Conservation (phyloP, 2,113 vertebrate species). For the Argyrosomus japonicus region DNA sequence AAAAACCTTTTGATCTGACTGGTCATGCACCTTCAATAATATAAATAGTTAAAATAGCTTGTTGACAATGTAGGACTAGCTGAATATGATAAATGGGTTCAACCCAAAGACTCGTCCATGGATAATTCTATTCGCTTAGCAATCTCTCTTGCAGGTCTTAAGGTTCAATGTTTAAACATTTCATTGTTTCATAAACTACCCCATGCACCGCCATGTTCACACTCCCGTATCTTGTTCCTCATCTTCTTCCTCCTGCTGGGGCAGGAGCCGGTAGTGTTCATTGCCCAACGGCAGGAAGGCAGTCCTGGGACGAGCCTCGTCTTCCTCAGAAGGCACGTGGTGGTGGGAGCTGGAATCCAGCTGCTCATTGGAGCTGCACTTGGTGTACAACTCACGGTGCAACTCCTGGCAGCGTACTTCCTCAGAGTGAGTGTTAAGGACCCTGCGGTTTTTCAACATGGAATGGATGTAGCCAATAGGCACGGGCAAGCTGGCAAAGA, state of each 20-base stretch:
- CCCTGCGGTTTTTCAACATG: conserved; percentile 75
- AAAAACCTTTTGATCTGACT: conserved; percentile 14
- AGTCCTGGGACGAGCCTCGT: conserved; percentile 42
- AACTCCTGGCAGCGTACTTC: conserved; percentile 82
- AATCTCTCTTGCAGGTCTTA: conserved; percentile 6
- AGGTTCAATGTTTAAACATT: conserved; percentile 15
- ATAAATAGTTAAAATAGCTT: conserved; percentile 47
- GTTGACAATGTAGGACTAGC: conserved; percentile 1
- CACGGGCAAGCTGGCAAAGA: conserved; percentile 90
- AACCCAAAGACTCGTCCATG: conserved; percentile 3
- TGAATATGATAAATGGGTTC: conserved; percentile 10
- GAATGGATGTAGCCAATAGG: conserved; percentile 89
- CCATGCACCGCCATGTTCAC: conserved; percentile 49
- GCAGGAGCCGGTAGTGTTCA: conserved; percentile 81
- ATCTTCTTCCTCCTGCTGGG: conserved; percentile 82
- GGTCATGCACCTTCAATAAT: conserved; percentile 8
- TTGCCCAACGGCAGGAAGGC: conserved; percentile 70
- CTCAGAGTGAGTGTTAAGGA: conserved; percentile 52
- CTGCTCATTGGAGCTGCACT: conserved; percentile 78
- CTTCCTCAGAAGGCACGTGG: conserved; percentile 46
- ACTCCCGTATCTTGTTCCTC: conserved; percentile 81
- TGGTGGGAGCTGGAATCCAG: conserved; percentile 59
- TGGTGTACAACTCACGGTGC: conserved; percentile 85
- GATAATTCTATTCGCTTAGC: conserved; percentile 7
- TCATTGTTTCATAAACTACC: conserved; percentile 10